These are phyloP conservation scores for Regulus satrapa DNA, from an alignment of 2,113 vertebrate genomes.

Conservation along the genomic window DNA sequence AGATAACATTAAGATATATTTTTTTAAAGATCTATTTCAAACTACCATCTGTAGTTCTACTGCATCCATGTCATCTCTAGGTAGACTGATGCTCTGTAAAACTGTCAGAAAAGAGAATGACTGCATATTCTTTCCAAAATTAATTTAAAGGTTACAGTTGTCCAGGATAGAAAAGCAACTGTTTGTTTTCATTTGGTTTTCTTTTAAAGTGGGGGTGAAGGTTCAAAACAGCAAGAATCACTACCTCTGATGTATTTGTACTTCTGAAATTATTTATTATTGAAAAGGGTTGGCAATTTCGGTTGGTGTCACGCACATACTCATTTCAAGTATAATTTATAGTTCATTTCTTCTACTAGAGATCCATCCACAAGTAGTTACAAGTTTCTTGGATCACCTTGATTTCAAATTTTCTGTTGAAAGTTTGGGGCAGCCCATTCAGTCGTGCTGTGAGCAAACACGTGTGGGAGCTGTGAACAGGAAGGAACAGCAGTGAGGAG, in stretches of 20 bases:
- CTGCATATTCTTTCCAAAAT: neutral
- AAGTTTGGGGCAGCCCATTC: neutral
- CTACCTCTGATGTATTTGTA: neutral
- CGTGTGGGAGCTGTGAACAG: neutral
- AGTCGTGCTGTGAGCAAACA: accelerated
- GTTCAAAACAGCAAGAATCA: neutral
- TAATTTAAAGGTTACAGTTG: neutral
- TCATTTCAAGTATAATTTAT: neutral
- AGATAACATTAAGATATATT: neutral
- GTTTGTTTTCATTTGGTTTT: neutral
- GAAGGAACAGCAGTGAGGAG: neutral
- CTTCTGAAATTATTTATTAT: neutral
- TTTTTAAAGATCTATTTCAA: neutral
- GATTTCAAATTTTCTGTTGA: neutral
- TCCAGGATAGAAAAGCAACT: neutral
- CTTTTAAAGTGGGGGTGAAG: neutral
- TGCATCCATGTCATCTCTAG: neutral
- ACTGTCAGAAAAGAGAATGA: neutral
- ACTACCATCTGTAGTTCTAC: neutral
- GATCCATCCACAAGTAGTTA: neutral
- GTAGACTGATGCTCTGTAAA: neutral
- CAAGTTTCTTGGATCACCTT: neutral
- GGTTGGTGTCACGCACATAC: neutral
- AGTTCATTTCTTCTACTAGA: neutral
- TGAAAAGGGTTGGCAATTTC: neutral